These are phyloP conservation scores for Calycopis cecrops DNA, from an alignment of 1,140 invertebrate species.

Conservation along the genomic window DNA sequence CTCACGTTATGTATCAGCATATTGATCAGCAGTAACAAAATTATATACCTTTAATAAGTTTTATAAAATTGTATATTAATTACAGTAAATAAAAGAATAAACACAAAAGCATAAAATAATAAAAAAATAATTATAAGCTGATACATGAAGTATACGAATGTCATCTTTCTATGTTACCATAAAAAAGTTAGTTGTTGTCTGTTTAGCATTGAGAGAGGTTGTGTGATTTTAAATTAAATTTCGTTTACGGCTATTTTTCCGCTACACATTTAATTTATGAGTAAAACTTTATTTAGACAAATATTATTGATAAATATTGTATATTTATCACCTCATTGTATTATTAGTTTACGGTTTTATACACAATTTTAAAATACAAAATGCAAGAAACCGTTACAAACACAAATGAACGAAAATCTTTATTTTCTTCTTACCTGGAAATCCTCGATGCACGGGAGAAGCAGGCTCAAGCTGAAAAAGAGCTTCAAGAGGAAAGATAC, in stretches of 20 bases:
- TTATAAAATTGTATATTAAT: no score
- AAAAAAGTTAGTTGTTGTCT: constrained; percentile 40
- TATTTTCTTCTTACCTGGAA: constrained; percentile 62
- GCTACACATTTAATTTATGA: constrained; percentile 1
- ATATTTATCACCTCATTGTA: neutral
- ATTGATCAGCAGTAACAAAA: no score
- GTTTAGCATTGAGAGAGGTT: constrained; percentile 36
- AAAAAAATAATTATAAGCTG: neutral
- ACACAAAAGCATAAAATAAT: no score
- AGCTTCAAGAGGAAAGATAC: constrained; percentile 63
- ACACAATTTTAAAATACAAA: constrained; percentile 36
- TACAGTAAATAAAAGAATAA: no score
- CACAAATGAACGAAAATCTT: constrained; percentile 60
- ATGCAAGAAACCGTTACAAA: constrained; percentile 73
- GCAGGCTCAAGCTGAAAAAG: constrained; percentile 52
- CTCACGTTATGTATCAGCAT: no score
- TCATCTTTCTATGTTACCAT: constrained; percentile 22
- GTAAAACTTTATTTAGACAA: constrained; percentile 1
- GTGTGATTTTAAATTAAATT: constrained; percentile 53
- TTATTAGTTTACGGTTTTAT: neutral
- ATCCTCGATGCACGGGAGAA: constrained; percentile 55
- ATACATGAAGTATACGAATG: constrained; percentile 1
- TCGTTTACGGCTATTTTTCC: constrained; percentile 16
- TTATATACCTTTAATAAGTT: no score
- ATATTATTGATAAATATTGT: neutral